Evolutionary conservation across 2,888 invertebrate genomes (phyloP).

Genomic region (Lasius fuliginosus): DNA sequence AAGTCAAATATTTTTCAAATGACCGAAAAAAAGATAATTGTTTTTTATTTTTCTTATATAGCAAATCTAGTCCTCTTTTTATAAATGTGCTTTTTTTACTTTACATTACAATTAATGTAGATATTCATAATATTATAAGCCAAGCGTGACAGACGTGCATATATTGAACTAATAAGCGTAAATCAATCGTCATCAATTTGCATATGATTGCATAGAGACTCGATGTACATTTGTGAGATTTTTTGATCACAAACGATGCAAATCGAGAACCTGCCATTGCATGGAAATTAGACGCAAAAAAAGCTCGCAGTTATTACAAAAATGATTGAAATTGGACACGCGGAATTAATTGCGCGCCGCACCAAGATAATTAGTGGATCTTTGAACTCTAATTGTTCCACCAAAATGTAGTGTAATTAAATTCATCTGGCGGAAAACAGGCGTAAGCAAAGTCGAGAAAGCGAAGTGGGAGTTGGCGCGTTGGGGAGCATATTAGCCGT

Average conservation of each 20-base stretch:
- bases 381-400: conserved; percentile 51
- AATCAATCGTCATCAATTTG: conserved; percentile 27
- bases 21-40: neutral
- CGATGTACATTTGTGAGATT: neutral
- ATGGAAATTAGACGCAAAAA: neutral
- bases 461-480: neutral
- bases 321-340: conserved; percentile 9
- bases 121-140: neutral
- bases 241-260: neutral
- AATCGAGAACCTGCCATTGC: conserved; percentile 22
- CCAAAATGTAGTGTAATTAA: conserved; percentile 40
- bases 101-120: neutral
- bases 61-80: neutral
- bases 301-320: neutral
- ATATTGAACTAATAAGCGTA: neutral
- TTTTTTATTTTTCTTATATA: neutral
- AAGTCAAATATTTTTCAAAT: conserved; percentile 7
- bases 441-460: conserved; percentile 1
- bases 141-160: neutral
- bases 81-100: neutral
- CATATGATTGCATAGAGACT: neutral
- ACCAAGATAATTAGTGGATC: conserved; percentile 18
- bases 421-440: conserved; percentile 42
- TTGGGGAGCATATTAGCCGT: conserved; percentile 30
- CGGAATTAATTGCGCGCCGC: conserved; percentile 24